Conservation (phyloP, 2,888 invertebrate species). For the Ellobium chinense region DNA sequence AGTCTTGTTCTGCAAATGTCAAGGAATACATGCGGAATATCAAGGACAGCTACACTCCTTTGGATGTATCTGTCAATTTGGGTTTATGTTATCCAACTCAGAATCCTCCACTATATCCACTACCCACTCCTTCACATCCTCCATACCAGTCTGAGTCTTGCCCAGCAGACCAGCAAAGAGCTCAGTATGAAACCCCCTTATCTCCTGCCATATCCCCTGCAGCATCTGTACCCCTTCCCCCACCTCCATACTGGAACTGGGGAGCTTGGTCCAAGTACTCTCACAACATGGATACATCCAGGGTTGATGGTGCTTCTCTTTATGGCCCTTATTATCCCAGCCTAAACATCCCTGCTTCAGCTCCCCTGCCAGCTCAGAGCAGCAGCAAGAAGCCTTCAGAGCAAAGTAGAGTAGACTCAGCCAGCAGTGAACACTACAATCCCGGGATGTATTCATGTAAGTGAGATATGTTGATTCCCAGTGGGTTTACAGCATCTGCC, state of each 20-base stretch:
- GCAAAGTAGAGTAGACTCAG: background rate
- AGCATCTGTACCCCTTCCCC: background rate
- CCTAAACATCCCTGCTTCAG: background rate
- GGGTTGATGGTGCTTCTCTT: background rate
- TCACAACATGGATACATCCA: background rate
- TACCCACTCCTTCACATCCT: background rate
- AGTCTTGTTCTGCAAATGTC: conserved; percentile 10
- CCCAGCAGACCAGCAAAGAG: background rate
- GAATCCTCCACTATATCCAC: background rate
- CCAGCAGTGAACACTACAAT: background rate
- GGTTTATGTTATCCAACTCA: background rate
- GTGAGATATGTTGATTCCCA: conserved; percentile 9
- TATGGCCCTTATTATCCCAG: background rate
- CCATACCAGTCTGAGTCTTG: background rate
- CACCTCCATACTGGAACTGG: background rate
- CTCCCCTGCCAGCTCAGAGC: background rate
- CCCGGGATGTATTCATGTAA: conserved; percentile 30
- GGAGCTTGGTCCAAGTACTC: background rate
- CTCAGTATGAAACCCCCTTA: background rate
- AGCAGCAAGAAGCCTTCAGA: background rate
- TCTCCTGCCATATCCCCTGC: background rate
- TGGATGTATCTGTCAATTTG: background rate
- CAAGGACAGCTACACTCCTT: background rate
- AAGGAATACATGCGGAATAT: background rate
- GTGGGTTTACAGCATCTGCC: no score